Conservation (phyloP, 2,888 invertebrate species). For the Entomobrya proxima region DNA sequence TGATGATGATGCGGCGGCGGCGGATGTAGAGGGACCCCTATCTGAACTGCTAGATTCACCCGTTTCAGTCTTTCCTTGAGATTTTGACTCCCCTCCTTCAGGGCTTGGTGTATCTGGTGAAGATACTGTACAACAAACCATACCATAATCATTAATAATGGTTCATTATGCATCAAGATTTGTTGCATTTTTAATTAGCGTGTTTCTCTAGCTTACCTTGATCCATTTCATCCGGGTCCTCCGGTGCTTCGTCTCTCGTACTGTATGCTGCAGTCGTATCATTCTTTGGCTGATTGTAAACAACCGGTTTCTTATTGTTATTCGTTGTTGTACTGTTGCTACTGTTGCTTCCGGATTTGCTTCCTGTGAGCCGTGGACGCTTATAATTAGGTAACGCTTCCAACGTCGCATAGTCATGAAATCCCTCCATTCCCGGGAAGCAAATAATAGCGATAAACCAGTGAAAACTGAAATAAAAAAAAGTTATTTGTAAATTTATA, state of each 20-base stretch:
- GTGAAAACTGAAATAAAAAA: conserved; percentile 82
- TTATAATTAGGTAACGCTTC: conserved; percentile 56
- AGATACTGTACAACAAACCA: conserved; percentile 8
- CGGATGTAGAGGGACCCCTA: background rate
- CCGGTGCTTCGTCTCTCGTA: conserved; percentile 60
- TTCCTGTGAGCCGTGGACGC: background rate
- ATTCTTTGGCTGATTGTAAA: conserved; percentile 28
- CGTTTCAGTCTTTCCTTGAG: conserved; percentile 35
- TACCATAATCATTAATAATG: background rate
- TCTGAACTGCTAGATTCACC: background rate
- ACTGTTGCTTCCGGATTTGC: background rate
- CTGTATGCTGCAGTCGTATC: conserved; percentile 42
- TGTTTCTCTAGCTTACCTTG: background rate
- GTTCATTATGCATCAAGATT: background rate
- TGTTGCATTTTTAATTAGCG: background rate
- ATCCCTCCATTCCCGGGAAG: conserved; percentile 87
- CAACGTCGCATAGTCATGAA: conserved; percentile 60
- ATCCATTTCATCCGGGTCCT: conserved; percentile 52
- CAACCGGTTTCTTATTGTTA: conserved; percentile 20
- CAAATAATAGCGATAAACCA: conserved; percentile 99
- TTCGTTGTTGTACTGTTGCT: background rate
- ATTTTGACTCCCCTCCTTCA: conserved; percentile 13
- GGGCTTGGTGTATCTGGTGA: conserved; percentile 39
- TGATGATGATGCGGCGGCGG: too few species aligned
- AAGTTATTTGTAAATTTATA: background rate